Evolutionary conservation across 2,113 vertebrate species (phyloP), one percentile per base, ranked within the genome.

Genomic region (Anser cygnoides): DNA sequence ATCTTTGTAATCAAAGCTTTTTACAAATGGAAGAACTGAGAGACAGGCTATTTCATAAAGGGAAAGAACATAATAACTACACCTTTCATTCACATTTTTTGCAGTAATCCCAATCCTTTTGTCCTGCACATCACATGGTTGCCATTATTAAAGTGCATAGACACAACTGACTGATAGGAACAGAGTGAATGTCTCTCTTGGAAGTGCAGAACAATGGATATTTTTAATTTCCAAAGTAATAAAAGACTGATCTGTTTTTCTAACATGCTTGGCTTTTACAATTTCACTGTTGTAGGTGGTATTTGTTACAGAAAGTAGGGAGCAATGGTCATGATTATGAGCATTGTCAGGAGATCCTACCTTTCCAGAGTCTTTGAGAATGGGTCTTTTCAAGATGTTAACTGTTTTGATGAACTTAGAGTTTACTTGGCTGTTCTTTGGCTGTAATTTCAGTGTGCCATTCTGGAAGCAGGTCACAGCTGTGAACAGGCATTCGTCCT

Each of bases 381-480:
- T 50, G 2, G 78, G 28, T 20, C 3, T 84, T 44, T 3, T 85
- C 28, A 97, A 6, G 4, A 50, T 4, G 57, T 8, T 66, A 10
- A 71, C 3, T 6, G 50, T 7, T 39, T 31, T 39, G 33, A 0
- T 41, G 72, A 97, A 91, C 0, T 2, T 14, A 0, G 8, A 0
- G 0, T 86, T 95, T 6, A 25, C 78, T 54, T 92, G 90, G 54
- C 65, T 31, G 7, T 66, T 87, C 19, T 35, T 35, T 70, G 97
- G 67, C 81, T 97, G 96, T 39, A 98, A 83, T 65, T 95, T 80
- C 80, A 59, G 63, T 39, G 21, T 52, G 28, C 92, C 94, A 0
- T 72, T 91, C 92, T 97, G 94, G 85, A 98, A 98, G 87, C 98
- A 98, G 22, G 68, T 67, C 70, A 98, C 91, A 43, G 97, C 97